Evolutionary conservation across 2,888 invertebrate species (phyloP).

Genomic region (Eupithecia vulgata): DNA sequence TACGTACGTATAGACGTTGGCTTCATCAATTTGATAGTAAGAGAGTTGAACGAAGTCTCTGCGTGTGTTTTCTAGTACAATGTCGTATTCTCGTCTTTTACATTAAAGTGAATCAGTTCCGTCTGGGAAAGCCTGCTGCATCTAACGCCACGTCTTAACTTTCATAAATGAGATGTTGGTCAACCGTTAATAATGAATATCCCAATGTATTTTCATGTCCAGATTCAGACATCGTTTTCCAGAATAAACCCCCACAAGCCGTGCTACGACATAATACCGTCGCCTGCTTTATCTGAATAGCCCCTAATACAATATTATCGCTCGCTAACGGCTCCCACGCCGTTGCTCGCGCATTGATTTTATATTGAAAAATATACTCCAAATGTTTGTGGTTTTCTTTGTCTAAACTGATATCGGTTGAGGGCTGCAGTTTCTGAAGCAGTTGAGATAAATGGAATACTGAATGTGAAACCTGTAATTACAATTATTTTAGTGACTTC

Average conservation of each 20-base stretch:
- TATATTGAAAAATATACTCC: slow-evolving; percentile 48
- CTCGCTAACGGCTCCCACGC: slow-evolving; percentile 53
- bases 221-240: background rate
- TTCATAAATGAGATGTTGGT: background rate
- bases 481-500: background rate
- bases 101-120: background rate
- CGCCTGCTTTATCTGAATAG: slow-evolving; percentile 55
- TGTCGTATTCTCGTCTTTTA: too few relatives aligned
- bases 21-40: too few relatives aligned
- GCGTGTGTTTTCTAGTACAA: too few relatives aligned
- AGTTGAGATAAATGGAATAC: slow-evolving; percentile 12
- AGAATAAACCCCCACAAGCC: slow-evolving; percentile 33
- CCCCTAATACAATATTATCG: slow-evolving; percentile 60
- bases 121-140: background rate
- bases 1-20: too few relatives aligned
- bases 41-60: too few relatives aligned
- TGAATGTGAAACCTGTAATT: background rate
- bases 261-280: slow-evolving; percentile 41
- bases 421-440: slow-evolving; percentile 13
- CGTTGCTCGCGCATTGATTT: slow-evolving; percentile 53
- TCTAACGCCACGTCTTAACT: too few relatives aligned
- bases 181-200: background rate
- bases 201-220: background rate
- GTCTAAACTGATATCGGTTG: slow-evolving; percentile 30
- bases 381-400: slow-evolving; percentile 33